phyloP scores from a whole-genome alignment of 2,888 invertebrate genomes.

The Nomada lathburiana region DNA sequence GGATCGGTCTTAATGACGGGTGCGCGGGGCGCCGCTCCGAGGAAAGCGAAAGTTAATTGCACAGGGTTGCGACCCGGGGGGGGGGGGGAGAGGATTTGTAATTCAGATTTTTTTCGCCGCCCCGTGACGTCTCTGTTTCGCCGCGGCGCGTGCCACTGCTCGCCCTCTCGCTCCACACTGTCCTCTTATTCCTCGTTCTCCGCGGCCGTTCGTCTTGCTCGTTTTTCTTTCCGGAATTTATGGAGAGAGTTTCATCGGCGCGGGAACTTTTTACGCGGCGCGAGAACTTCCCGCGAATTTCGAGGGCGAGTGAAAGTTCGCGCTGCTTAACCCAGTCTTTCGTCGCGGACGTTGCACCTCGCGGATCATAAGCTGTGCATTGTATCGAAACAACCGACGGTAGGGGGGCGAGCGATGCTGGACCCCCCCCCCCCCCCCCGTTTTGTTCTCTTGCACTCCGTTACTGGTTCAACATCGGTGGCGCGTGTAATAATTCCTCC shows the following conservation, averaged over 20 bases:
- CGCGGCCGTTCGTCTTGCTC: background rate
- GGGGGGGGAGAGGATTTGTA: slow-evolving; percentile 45
- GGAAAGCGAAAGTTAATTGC: slow-evolving; percentile 64
- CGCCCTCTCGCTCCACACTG: background rate
- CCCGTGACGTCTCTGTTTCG: slow-evolving; percentile 33
- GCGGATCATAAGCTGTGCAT: background rate
- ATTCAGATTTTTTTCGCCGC: slow-evolving; percentile 58
- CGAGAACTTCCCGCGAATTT: slow-evolving; percentile 31
- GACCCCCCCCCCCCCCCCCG: too few species aligned
- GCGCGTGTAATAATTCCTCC: background rate
- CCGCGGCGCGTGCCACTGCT: background rate
- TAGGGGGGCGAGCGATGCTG: too few species aligned
- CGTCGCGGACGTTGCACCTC: background rate
- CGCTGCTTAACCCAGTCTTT: background rate
- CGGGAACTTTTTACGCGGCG: slow-evolving; percentile 47
- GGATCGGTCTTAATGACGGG: too few species aligned
- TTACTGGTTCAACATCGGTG: background rate
- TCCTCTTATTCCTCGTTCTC: slow-evolving; percentile 6
- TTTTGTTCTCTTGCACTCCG: background rate
- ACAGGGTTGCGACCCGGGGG: slow-evolving; percentile 31
- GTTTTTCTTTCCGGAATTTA: slow-evolving; percentile 50
- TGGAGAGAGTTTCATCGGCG: slow-evolving; percentile 53
- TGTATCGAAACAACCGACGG: too few species aligned
- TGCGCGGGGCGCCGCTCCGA: background rate
- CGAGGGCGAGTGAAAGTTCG: slow-evolving; percentile 12